Evolutionary conservation across 2,113 vertebrate species (phyloP).

Genomic region (Dipodomys stephensi): DNA sequence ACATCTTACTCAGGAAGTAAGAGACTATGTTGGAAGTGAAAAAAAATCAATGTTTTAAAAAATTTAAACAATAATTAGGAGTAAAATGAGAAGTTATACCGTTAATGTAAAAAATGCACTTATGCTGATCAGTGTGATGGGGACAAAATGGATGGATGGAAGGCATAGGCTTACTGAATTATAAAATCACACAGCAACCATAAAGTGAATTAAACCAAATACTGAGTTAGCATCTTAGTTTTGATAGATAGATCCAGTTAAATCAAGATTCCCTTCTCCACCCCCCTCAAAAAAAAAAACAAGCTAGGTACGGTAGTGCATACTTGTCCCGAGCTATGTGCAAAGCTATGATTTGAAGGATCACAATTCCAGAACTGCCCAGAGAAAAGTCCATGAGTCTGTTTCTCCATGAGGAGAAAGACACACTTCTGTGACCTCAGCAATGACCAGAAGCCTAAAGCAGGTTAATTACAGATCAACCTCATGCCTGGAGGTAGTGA

Average conservation of each 20-base stretch:
- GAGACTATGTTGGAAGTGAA: neutral
- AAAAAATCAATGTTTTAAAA: neutral
- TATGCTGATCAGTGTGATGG: neutral
- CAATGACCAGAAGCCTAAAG: too few relatives aligned
- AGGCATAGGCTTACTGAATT: neutral
- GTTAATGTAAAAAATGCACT: neutral
- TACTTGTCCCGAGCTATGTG: too few relatives aligned
- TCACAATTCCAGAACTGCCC: too few relatives aligned
- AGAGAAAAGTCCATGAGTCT: too few relatives aligned
- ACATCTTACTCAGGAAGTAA: neutral
- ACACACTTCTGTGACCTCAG: too few relatives aligned
- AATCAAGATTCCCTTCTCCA: too few relatives aligned
- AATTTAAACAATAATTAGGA: neutral
- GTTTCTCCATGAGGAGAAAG: too few relatives aligned
- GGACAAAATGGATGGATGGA: neutral
- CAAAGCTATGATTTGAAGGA: too few relatives aligned
- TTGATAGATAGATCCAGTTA: neutral
- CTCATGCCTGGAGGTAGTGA: too few relatives aligned
- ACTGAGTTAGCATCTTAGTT: neutral
- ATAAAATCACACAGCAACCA: neutral
- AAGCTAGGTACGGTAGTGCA: too few relatives aligned
- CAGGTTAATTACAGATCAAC: too few relatives aligned
- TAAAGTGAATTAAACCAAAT: slow-evolving; percentile 18
- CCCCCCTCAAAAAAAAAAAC: too few relatives aligned
- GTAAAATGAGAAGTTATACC: neutral